A percentile compares a stretch with the other conserved stretches of the same genome.
phyloP scores from a whole-genome alignment of 2,888 invertebrate genomes.

The Mycalesis mineus region DNA sequence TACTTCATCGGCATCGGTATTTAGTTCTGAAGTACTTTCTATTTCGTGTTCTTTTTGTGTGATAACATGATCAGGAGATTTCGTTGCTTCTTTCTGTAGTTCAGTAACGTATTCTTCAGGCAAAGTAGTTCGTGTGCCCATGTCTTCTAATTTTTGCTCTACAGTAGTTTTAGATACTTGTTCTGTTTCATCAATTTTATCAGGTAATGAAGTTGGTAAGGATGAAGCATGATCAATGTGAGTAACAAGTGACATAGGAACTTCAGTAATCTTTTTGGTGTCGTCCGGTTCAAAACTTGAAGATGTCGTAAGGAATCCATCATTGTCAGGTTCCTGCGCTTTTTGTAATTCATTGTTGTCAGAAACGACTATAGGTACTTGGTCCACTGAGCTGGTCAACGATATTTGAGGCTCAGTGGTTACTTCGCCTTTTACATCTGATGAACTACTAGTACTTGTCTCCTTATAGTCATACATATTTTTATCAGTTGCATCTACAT shows the following conservation, averaged over 20 bases:
- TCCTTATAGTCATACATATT: not conserved
- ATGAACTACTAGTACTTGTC: not conserved
- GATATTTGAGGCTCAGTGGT: constrained; percentile 5
- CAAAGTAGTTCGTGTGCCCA: constrained; percentile 3
- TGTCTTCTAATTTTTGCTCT: not conserved
- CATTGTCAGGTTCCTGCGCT: not conserved
- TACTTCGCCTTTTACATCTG: constrained; percentile 1
- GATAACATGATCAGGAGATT: constrained; percentile 5
- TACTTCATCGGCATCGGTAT: not conserved
- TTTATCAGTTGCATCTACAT: not conserved
- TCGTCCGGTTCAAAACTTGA: constrained; percentile 4
- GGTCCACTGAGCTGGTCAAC: not conserved
- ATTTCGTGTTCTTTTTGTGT: not conserved
- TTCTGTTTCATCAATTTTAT: constrained; percentile 8
- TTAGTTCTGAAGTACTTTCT: constrained; percentile 2
- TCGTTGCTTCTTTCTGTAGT: constrained; percentile 4
- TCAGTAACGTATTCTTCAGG: constrained; percentile 2
- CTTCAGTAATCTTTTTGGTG: constrained; percentile 22
- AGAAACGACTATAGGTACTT: not conserved
- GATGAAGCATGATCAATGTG: not conserved
- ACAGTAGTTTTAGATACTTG: constrained; percentile 10
- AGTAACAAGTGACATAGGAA: constrained; percentile 28
- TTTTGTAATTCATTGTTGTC: constrained; percentile 6
- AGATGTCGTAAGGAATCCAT: not conserved
- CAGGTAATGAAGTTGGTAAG: not conserved